A percentile compares a stretch with the other conserved stretches of the same genome.
Evolutionary conservation across 2,113 vertebrate species (phyloP).

Genomic region (Heterotis niloticus): DNA sequence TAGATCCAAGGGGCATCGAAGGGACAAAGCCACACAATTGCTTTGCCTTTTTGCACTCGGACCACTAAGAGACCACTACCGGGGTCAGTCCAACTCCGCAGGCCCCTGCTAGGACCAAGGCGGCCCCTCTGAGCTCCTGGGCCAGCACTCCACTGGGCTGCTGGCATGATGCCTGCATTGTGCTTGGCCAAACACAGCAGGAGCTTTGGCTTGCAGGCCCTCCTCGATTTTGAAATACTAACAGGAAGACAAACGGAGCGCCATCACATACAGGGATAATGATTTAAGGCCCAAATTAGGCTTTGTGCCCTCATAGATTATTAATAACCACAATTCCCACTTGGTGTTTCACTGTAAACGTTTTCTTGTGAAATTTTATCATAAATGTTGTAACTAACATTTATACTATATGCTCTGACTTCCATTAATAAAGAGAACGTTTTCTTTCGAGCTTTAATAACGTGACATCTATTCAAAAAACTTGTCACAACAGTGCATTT

Average conservation of each 20-base stretch:
- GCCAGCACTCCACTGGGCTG: too few species aligned
- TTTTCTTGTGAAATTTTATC: too few species aligned
- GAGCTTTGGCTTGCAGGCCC: conserved; percentile 63
- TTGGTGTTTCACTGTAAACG: too few species aligned
- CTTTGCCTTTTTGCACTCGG: background rate
- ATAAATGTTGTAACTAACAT: too few species aligned
- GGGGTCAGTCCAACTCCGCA: background rate
- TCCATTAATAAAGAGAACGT: too few species aligned
- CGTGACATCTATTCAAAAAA: too few species aligned
- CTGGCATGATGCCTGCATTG: conserved; percentile 57
- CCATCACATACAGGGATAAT: conserved; percentile 56
- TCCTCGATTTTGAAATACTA: conserved; percentile 52
- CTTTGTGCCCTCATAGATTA: conserved; percentile 32
- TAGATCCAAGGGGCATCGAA: background rate
- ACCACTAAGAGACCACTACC: background rate
- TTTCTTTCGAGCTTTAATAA: too few species aligned
- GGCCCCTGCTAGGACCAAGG: conserved; percentile 47
- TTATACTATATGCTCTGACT: too few species aligned
- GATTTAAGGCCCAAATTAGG: conserved; percentile 57
- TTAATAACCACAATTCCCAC: too few species aligned
- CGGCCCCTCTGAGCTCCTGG: conserved; percentile 37
- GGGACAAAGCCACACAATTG: background rate
- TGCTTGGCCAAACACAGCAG: conserved; percentile 58
- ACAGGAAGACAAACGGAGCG: conserved; percentile 50
- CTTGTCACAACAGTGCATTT: too few species aligned